A percentile compares a stretch with the other conserved stretches of the same genome.
These are phyloP conservation scores for Antennarius striatus DNA, from an alignment of 2,113 vertebrate genomes.

Conservation along the genomic window DNA sequence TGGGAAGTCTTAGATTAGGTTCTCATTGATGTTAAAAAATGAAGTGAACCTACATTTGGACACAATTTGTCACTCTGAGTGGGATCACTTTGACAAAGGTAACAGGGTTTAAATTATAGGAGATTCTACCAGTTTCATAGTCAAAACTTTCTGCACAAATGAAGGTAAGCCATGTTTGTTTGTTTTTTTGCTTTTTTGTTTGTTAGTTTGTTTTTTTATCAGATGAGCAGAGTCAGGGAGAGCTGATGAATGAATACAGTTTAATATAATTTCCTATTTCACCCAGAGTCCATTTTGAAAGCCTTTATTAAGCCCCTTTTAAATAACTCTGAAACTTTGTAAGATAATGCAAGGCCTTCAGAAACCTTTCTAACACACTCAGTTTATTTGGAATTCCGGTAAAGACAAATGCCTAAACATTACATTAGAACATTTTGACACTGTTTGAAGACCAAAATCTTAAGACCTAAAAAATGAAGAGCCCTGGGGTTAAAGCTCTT, in stretches of 20 bases:
- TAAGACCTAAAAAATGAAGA: conserved; percentile 14
- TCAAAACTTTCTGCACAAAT: not conserved
- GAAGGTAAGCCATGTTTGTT: not conserved
- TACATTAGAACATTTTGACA: conserved; percentile 63
- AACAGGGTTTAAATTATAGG: not conserved
- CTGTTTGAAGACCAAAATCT: conserved; percentile 47
- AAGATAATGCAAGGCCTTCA: conserved; percentile 3
- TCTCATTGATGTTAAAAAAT: not conserved
- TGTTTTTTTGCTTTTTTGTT: not conserved
- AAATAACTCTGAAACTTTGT: not conserved
- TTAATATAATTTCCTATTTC: not conserved
- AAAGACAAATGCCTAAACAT: conserved; percentile 20
- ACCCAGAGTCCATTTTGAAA: not conserved
- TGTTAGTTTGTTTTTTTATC: not conserved
- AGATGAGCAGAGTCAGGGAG: not conserved
- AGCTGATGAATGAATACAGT: conserved; percentile 11
- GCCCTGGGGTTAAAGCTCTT: conserved; percentile 38
- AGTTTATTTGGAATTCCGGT: conserved; percentile 1
- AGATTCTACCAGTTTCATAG: not conserved
- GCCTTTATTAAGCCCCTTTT: no score
- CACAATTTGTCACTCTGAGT: not conserved
- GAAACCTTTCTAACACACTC: conserved; percentile 7
- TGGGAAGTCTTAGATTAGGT: not conserved
- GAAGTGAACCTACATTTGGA: not conserved
- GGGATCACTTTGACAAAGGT: not conserved